These are phyloP conservation scores for Paralichthys olivaceus DNA, from an alignment of 2,113 vertebrate genomes.

Conservation along the genomic window DNA sequence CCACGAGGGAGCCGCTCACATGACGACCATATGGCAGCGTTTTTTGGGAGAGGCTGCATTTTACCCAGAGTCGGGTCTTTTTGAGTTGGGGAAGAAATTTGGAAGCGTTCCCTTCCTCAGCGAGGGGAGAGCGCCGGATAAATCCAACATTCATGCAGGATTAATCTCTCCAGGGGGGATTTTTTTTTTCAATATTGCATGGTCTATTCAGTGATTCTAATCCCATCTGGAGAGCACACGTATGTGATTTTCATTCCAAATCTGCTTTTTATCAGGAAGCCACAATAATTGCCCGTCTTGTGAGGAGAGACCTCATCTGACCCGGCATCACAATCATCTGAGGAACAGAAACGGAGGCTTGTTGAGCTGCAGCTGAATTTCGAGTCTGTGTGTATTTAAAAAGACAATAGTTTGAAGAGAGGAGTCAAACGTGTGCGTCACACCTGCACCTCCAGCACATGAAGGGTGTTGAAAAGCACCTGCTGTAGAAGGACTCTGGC, in stretches of 20 bases:
- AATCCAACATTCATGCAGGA: slow-evolving; percentile 40
- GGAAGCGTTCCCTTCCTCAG: slow-evolving; percentile 17
- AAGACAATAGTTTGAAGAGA: too few relatives aligned
- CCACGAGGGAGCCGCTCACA: neutral
- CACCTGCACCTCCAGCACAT: too few relatives aligned
- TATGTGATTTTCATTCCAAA: slow-evolving; percentile 5
- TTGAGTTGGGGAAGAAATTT: slow-evolving; percentile 8
- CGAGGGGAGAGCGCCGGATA: neutral
- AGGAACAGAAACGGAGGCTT: neutral
- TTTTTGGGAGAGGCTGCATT: neutral
- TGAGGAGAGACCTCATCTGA: neutral
- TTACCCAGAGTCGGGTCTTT: neutral
- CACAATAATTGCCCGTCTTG: neutral
- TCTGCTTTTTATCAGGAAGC: slow-evolving; percentile 11
- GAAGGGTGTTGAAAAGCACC: neutral
- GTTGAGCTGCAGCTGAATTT: neutral
- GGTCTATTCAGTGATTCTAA: slow-evolving; percentile 43
- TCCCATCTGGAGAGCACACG: slow-evolving; percentile 39
- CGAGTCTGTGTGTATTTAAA: too few relatives aligned
- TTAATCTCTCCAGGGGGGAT: slow-evolving; percentile 37
- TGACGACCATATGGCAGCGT: slow-evolving; percentile 16
- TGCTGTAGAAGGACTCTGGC: slow-evolving; percentile 8
- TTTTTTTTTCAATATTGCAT: slow-evolving; percentile 35
- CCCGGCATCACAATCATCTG: neutral
- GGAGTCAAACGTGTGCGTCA: neutral